These are phyloP conservation scores for Smutsia temminckii DNA, from an alignment of 2,797 vertebrate genomes.

Conservation along the genomic window DNA sequence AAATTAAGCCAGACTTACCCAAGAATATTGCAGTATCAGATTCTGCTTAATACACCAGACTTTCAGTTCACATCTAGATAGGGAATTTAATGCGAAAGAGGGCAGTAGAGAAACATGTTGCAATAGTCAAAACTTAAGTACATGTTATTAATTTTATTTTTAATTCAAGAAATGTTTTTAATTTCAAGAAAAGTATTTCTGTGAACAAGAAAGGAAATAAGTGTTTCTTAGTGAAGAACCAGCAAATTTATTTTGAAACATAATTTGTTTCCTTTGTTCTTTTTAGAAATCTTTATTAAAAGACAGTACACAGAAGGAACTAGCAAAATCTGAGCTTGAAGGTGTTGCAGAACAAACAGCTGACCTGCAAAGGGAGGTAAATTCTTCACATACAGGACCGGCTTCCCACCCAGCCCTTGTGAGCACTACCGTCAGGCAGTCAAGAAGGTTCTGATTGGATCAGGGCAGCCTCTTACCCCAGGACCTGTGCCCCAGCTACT, in stretches of 20 bases:
- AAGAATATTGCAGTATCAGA: neutral
- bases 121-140: neutral
- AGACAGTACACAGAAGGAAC: slow-evolving; percentile 77
- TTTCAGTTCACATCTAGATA: neutral
- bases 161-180: neutral
- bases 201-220: neutral
- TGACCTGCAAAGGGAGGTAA: slow-evolving; percentile 86
- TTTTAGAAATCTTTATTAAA: slow-evolving; percentile 77
- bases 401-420: accelerated
- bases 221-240: neutral
- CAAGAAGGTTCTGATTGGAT: neutral
- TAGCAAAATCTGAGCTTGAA: slow-evolving; percentile 78
- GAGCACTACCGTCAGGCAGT: accelerated
- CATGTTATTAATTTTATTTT: neutral
- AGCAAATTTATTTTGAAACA: neutral
- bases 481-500: neutral
- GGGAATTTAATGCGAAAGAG: neutral
- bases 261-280: neutral
- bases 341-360: slow-evolving; percentile 82
- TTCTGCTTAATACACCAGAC: neutral
- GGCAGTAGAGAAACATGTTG: neutral
- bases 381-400: neutral
- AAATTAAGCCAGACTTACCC: neutral
- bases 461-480: no score
- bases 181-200: slow-evolving; percentile 3